Conservation (phyloP, 2,888 invertebrate genomes). For the Junonia oenone region DNA sequence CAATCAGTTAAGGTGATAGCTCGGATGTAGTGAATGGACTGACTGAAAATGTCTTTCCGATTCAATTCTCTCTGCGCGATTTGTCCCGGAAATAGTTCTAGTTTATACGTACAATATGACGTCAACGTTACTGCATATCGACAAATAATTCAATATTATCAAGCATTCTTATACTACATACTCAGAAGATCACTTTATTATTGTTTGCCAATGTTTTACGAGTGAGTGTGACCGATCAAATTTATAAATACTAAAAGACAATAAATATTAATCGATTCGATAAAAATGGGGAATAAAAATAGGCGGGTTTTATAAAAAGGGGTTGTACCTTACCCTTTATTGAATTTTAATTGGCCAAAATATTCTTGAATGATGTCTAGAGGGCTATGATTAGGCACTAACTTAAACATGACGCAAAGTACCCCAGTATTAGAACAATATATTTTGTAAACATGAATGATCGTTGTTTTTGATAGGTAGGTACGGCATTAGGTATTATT, state of each 20-base stretch:
- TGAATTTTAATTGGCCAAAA: conserved; percentile 55
- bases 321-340: conserved; percentile 45
- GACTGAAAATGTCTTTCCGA: conserved; percentile 62
- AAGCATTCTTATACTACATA: not conserved
- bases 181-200: not conserved
- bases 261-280: not conserved
- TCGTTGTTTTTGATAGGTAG: not conserved
- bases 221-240: not conserved
- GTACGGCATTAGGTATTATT: not conserved
- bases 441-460: not conserved
- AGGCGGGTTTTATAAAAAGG: conserved; percentile 50
- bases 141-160: not conserved
- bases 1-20: conserved; percentile 70
- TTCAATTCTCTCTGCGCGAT: conserved; percentile 31
- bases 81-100: conserved; percentile 14
- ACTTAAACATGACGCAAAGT: not conserved
- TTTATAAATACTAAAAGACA: not conserved
- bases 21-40: conserved; percentile 47
- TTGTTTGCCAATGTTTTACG: not conserved
- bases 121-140: not conserved
- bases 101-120: conserved; percentile 20
- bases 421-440: not conserved
- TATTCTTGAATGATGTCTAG: conserved; percentile 15
- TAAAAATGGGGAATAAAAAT: conserved; percentile 16
- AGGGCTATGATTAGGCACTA: conserved; percentile 5